phyloP scores from a whole-genome alignment of 2,113 vertebrate species.

The Urocynchramus pylzowi region DNA sequence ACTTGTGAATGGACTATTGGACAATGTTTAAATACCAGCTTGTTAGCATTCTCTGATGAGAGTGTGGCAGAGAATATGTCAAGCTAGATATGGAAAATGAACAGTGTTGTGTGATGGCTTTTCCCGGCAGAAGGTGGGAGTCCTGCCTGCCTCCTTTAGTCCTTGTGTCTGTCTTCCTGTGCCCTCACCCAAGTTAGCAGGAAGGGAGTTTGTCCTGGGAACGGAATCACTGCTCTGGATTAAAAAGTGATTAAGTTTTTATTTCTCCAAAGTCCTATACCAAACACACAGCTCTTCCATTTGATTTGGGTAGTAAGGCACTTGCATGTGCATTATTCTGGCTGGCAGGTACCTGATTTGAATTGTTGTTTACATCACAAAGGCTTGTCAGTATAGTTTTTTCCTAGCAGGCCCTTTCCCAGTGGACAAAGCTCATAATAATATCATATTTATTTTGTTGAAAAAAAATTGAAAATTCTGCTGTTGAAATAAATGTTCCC shows the following conservation, averaged over 20 bases:
- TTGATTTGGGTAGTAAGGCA: not conserved
- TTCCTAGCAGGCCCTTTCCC: not conserved
- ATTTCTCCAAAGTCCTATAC: not conserved
- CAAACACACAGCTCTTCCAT: not conserved
- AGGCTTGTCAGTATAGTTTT: not conserved
- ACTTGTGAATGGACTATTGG: not conserved
- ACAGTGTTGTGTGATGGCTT: not conserved
- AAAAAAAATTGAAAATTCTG: not conserved
- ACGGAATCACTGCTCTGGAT: not conserved
- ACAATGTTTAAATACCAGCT: not conserved
- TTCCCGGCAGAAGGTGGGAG: not conserved
- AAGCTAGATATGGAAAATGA: not conserved
- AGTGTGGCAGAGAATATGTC: accelerated
- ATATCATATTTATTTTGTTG: not conserved
- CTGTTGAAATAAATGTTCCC: not conserved
- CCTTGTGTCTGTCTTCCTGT: not conserved
- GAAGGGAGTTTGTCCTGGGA: not conserved
- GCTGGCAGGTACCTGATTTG: not conserved
- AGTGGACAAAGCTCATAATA: not conserved
- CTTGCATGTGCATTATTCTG: not conserved
- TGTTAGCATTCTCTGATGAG: not conserved
- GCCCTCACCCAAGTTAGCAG: accelerated
- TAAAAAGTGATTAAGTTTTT: not conserved
- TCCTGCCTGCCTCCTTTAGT: not conserved
- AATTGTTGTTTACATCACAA: not conserved